Percentiles rank a stretch among this genome's conserved stretches.
These are phyloP conservation scores for Phymorhynchus buccinoides DNA, from an alignment of 1,140 invertebrate genomes.

Conservation along the genomic window DNA sequence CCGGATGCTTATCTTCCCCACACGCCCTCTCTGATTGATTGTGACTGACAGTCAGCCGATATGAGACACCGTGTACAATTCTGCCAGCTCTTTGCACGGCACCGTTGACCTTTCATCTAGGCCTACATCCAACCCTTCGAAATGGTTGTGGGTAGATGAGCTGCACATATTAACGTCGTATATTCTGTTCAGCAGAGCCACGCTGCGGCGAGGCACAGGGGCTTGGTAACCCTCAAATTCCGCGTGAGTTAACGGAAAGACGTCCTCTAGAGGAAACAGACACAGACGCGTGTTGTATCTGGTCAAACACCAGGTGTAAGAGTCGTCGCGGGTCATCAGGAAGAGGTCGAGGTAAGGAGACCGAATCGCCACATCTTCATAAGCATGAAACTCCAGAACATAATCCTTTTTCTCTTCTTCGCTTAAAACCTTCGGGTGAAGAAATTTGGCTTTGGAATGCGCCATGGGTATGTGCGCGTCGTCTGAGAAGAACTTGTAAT, in stretches of 20 bases:
- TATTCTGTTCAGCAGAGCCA: not conserved
- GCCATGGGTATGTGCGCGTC: not conserved
- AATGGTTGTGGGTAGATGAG: slow-evolving; percentile 14
- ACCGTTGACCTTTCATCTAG: not conserved
- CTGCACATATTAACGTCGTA: not conserved
- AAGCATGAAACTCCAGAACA: not conserved
- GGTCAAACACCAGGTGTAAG: slow-evolving; percentile 26
- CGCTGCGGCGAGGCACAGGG: slow-evolving; percentile 18
- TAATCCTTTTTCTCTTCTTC: not conserved
- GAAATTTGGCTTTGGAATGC: not conserved
- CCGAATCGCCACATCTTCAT: not conserved
- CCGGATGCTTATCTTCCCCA: too few species aligned
- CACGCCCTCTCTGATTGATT: too few species aligned
- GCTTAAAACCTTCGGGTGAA: not conserved
- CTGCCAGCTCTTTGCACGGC: not conserved
- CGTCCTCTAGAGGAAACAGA: not conserved
- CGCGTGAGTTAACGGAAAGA: slow-evolving; percentile 13
- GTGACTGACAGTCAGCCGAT: not conserved
- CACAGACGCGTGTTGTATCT: not conserved
- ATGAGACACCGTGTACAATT: slow-evolving; percentile 4
- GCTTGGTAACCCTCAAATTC: slow-evolving; percentile 22
- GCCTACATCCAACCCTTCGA: not conserved
- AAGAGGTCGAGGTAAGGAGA: slow-evolving; percentile 43
- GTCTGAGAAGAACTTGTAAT: slow-evolving; percentile 36
- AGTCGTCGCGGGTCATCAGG: slow-evolving; percentile 25